Evolutionary conservation across 37 sponge, comb jelly and placozoan genomes (phyloP), one percentile per base, ranked within the genome.

Genomic region (Bolinopsis microptera): DNA sequence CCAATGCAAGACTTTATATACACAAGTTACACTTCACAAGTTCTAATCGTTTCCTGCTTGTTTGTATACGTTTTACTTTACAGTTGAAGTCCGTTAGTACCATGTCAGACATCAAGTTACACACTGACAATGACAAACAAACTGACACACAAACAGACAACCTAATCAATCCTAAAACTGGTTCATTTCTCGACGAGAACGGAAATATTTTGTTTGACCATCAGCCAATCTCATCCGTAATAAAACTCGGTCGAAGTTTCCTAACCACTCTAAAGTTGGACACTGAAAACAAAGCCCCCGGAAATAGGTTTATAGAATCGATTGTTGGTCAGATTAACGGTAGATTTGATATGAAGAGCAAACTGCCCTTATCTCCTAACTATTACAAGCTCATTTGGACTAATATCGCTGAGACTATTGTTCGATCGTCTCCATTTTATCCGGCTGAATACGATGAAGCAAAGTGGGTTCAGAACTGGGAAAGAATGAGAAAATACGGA

Each of bases 351-450:
- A 28, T n/a, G 18, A 28, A n/a, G 3, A 72, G 31, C 26, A 72
- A 72, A 72, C 75, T 72, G 31, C 31, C 75, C 75, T n/a, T 72
- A n/a, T 72, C 75, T n/a, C 31, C 75, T n/a, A 72, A 72, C 75
- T 72, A 72, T n/a, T 72, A 72, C 75, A 72, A 72, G 26, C 26
- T 72, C 5, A 72, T 72, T 72, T 72, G 75, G 75, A 21, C 5
- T 5, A 72, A 72, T 21, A 72, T 72, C 31, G 75, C 75, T 28
- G 75, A 72, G 75, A 72, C 75, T 24, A 21, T 72, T 3, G 75
- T 28, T 2, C 75, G 75, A 28, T 8, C 31, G 3, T 30, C 26
- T 21, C 75, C 75, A 8, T n/a, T 30, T 72, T 72, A 72, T 21
- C 75, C 75, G 75, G 13, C 31, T 23, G 31, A 72, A n/a, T 72